These are phyloP conservation scores for Bursaphelenchus okinawaensis DNA, from an alignment of 2,888 invertebrate species.

Conservation along the genomic window DNA sequence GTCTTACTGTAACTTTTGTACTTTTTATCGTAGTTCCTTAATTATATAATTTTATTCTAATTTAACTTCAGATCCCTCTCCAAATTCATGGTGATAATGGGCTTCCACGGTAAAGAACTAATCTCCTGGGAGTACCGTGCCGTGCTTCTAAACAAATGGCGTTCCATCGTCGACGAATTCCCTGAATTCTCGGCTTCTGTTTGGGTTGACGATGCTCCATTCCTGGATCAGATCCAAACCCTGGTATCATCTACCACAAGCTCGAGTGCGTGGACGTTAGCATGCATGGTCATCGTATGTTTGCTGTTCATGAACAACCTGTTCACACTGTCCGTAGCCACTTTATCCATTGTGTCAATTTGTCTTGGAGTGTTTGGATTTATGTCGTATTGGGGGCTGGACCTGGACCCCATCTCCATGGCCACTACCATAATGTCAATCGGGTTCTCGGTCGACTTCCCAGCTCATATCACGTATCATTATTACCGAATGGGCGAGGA, in stretches of 20 bases:
- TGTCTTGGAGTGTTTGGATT: conserved; percentile 50
- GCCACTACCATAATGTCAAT: conserved; percentile 42
- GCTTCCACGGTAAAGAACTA: conserved; percentile 42
- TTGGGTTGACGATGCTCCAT: conserved; percentile 49
- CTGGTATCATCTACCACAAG: conserved; percentile 25
- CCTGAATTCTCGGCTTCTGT: conserved; percentile 41
- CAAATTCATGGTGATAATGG: conserved; percentile 45
- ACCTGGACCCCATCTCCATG: conserved; percentile 54
- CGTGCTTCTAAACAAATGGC: conserved; percentile 34
- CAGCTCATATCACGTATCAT: conserved; percentile 54
- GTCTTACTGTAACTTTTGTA: too few relatives aligned
- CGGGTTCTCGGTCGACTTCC: conserved; percentile 51
- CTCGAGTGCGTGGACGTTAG: conserved; percentile 30
- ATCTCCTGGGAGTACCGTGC: conserved; percentile 29
- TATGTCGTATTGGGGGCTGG: conserved; percentile 46
- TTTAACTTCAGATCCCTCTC: neutral
- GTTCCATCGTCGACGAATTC: conserved; percentile 39
- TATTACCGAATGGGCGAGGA: conserved; percentile 40
- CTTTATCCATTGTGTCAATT: conserved; percentile 49
- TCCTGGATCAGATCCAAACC: conserved; percentile 44
- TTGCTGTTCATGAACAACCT: conserved; percentile 52
- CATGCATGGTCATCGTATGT: conserved; percentile 51
- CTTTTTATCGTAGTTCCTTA: too few relatives aligned
- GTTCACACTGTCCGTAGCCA: conserved; percentile 51
- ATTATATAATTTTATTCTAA: too few relatives aligned